Percentiles rank a stretch among this genome's conserved stretches.
These are phyloP conservation scores for Lerista edwardsae DNA, from an alignment of 2,797 vertebrate genomes.

Conservation along the genomic window DNA sequence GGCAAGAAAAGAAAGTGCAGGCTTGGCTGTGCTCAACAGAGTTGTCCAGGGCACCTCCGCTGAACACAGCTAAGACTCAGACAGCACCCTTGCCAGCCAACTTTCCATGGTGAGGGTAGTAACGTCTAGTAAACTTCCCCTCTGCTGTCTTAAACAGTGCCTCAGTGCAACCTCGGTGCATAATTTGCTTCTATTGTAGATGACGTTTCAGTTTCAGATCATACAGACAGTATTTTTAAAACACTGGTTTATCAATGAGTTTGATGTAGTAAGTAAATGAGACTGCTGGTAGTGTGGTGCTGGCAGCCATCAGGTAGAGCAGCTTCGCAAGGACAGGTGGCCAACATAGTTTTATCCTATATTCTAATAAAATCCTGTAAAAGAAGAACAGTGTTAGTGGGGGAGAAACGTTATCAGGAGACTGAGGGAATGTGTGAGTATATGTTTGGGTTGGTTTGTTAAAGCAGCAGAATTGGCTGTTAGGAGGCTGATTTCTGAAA, in stretches of 20 bases:
- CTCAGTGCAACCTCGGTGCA: no score
- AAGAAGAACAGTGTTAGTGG: not conserved
- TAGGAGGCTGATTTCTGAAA: not conserved
- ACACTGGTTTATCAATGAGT: not conserved
- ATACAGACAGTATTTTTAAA: not conserved
- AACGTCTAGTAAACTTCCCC: no score
- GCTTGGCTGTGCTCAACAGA: no score
- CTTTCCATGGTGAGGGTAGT: no score
- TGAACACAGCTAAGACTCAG: no score
- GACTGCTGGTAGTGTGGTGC: not conserved
- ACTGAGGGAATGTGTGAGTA: not conserved
- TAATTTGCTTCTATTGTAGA: not conserved
- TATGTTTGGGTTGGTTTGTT: not conserved
- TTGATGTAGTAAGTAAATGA: not conserved
- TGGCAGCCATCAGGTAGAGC: not conserved
- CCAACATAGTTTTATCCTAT: not conserved
- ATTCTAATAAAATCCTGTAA: not conserved
- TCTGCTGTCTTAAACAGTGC: no score
- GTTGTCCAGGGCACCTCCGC: no score
- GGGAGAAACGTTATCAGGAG: not conserved
- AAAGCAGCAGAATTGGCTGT: not conserved
- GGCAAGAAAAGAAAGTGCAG: no score
- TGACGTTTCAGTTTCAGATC: not conserved
- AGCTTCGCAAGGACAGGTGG: not conserved
- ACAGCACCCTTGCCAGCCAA: no score